Base-by-base conservation (phyloP, 1,140 invertebrate species). In the Microplitis mediator region DNA sequence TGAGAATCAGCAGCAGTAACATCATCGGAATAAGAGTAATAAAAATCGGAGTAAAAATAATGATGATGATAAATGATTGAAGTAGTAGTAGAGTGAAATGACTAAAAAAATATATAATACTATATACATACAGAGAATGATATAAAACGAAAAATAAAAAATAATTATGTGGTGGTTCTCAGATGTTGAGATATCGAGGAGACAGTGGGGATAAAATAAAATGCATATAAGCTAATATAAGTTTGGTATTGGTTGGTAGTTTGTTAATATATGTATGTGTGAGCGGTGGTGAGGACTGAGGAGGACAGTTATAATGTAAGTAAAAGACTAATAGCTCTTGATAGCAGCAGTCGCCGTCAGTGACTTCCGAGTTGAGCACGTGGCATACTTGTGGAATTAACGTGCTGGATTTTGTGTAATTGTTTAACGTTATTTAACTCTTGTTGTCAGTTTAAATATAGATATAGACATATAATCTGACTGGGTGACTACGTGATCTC, bases 361-460 rank as follows among this genome's bases (percentile, higher is more conserved):
- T n/a, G 35, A 35, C 62, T 64, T 64, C 66, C 23, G 51, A 68
- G 39, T 11, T 34, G 23, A 51, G 32, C 67, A 51, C 64, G 51
- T 62, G 56, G 73, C 23, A 51, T 50, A 52, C 35, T 31, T n/a
- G 64, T 73, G 56, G 13, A 50, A 32, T 45, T 45, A 9, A 45
- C 8, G 8, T 45, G 8, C 39, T 45, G 39, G 39, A 45, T 45
- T 45, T 45, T 6, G 6, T 45, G 39, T 45, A 45, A 36, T 50
- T 45, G 14, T 32, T 61, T 45, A 9, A 36, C 72, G 52, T 63
- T 23, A 50, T 51, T 56, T 69, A 13, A 32, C 11, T 54, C 14
- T 63, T 5, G 11, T 39, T n/a, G 58, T 23, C 14, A 61, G 11
- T 14, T 23, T 9, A 50, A 35, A 35, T 35, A 50, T 45, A 31